Evolutionary conservation across 2,797 vertebrate species (phyloP), one percentile per base, ranked within the genome.

Genomic region (Calcarius lapponicus): DNA sequence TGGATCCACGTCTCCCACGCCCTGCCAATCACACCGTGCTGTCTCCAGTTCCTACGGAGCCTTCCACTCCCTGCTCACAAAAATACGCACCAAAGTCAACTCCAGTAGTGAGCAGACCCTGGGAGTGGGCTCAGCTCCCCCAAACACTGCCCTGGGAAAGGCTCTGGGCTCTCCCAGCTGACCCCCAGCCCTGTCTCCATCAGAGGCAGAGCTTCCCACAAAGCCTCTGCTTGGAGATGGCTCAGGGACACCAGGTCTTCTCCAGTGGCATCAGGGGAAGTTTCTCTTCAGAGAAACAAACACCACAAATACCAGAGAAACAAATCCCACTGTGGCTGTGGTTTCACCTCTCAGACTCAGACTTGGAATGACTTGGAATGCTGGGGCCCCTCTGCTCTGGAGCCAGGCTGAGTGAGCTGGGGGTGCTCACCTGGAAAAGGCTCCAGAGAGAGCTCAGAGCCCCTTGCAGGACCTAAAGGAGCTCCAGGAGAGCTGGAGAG

Each of bases 21-120:
- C 73, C 50, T 86, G 75, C 90, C 89, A 96, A 93, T 87, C 92
- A 88, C 89, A 54, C 69, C 6, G 4, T 50, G 64, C 58, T 82
- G 10, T 85, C 92, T 95, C 87, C 32, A 78, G 73, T 36, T 93
- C 58, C 70, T 75, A 36, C 74, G 36, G 43, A 95, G 88, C 75
- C 72, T 89, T 67, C 29, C 56, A 47, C 48, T 92, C 84, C 85
- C 78, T 90, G 81, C 87, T 79, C 93, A 92, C 42, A 87, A 95
- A 95, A 96, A 95, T 89, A 94, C 93, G 48, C 85, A 22, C 3
- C 4, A 47, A 67, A 70, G 36, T 64, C 42, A 85, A 53, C 67
- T 87, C 74, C 60, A 66, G 1, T 9, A 72, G 65, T n/a, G 85
- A 88, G 62, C 28, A 92, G 38, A 17, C 65, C 67, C 7, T 0